phyloP scores from a whole-genome alignment of 2,113 vertebrate genomes.

The Pampusana beccarii region DNA sequence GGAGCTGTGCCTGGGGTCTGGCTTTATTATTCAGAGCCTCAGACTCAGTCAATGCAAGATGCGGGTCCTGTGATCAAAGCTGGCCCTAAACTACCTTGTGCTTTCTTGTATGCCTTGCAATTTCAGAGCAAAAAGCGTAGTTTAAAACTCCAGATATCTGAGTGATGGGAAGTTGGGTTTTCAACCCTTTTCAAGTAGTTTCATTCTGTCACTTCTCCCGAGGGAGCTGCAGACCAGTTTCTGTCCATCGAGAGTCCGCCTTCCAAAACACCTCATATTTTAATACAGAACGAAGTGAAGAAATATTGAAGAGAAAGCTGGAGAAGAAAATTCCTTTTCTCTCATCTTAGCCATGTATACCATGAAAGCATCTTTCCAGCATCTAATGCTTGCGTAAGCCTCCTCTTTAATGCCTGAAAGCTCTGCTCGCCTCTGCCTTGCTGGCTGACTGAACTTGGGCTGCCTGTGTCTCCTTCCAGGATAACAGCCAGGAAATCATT shows the following conservation, averaged over 20 bases:
- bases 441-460: neutral
- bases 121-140: neutral
- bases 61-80: neutral
- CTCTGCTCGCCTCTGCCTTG: slow-evolving; percentile 1
- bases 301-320: neutral
- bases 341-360: neutral
- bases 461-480: slow-evolving; percentile 42
- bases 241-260: neutral
- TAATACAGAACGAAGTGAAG: neutral
- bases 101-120: neutral
- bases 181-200: neutral
- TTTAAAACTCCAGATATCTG: neutral
- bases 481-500: slow-evolving; percentile 67
- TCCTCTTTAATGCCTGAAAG: slow-evolving; percentile 37
- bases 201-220: neutral
- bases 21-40: neutral
- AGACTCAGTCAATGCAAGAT: neutral
- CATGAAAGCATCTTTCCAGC: neutral
- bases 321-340: neutral
- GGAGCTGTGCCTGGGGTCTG: neutral
- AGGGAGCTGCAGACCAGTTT: neutral
- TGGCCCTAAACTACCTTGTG: neutral
- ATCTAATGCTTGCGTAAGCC: slow-evolving; percentile 20
- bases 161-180: neutral
- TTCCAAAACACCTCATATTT: neutral